Evolutionary conservation across 2,888 invertebrate species (phyloP), one percentile per base, ranked within the genome.

Genomic region (Hirtodrosophila trivittata): DNA sequence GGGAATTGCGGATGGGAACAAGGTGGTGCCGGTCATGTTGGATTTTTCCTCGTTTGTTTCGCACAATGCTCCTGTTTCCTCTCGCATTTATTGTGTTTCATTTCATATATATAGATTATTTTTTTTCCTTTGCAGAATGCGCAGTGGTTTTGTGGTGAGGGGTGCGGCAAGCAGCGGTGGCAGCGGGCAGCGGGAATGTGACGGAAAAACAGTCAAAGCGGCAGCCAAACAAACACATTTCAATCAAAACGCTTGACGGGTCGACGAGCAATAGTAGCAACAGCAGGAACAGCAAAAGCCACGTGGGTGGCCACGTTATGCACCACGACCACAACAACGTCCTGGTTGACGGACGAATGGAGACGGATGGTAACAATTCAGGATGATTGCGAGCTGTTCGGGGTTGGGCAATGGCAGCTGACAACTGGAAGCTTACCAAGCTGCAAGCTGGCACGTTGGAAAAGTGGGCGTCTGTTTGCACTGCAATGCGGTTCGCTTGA

Each of bases 211-310:
- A 56, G 60, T 42, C 41, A 66, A 69, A 81, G 72, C 69, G 77
- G 67, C 77, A 77, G 75, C 66, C 74, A 69, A 82, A 77, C 78
- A 82, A 85, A 82, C 85, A 82, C 82, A 85, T 85, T 82, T 82
- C 82, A 82, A 85, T 85, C 85, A 78, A 76, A 85, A 70, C 66
- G 75, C 56, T 65, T 66, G 74, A 76, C 81, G 65, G 70, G 57
- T 59, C 58, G 68, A 65, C 68, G 75, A 51, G 57, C 42, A 72
- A 43, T 49, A 60, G 39, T 32, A 56, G 60, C n/a, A n/a, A n/a
- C n/a, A n/a, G n/a, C n/a, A n/a, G n/a, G n/a, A n/a, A n/a, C n/a
- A n/a, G n/a, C n/a, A 8, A 9, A 41, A 14, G 65, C 60, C 56
- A 69, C 78, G 82, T 72, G 80, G 83, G 76, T 75, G 77, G 68